A percentile compares a stretch with the other conserved stretches of the same genome.
phyloP scores from a whole-genome alignment of 2,888 invertebrate species.

The Muschampia plurimacula region DNA sequence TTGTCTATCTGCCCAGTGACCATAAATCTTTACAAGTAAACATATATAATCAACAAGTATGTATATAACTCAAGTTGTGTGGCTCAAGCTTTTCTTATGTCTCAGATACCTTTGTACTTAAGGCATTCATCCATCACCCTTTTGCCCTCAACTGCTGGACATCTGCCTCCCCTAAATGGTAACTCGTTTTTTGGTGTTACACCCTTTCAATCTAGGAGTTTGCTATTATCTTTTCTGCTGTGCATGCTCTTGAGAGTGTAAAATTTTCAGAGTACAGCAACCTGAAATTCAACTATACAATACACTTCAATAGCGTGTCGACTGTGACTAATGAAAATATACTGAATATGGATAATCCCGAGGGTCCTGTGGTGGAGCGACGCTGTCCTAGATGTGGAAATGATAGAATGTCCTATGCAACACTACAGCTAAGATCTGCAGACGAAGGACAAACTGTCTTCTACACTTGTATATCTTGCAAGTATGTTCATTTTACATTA shows the following conservation, averaged over 20 bases:
- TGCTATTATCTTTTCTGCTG: too few relatives aligned
- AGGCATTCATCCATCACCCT: too few relatives aligned
- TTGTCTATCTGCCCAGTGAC: too few relatives aligned
- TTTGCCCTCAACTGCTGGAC: too few relatives aligned
- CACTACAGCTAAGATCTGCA: slow-evolving; percentile 97
- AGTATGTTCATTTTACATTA: slow-evolving; percentile 79
- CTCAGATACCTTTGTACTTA: too few relatives aligned
- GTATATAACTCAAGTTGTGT: too few relatives aligned
- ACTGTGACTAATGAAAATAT: slow-evolving; percentile 66
- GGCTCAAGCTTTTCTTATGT: too few relatives aligned
- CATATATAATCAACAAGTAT: too few relatives aligned
- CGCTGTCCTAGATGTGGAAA: slow-evolving; percentile 95
- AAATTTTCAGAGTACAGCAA: slow-evolving; percentile 86
- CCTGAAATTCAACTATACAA: slow-evolving; percentile 88
- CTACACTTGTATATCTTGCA: slow-evolving; percentile 97
- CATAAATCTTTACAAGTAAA: too few relatives aligned
- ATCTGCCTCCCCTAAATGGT: neutral
- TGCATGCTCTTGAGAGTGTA: neutral
- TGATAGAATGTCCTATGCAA: slow-evolving; percentile 97
- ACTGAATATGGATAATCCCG: slow-evolving; percentile 76
- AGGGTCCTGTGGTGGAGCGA: slow-evolving; percentile 93
- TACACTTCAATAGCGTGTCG: slow-evolving; percentile 88
- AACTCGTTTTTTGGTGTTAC: too few relatives aligned
- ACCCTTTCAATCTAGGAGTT: too few relatives aligned
- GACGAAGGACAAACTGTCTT: slow-evolving; percentile 99